Evolutionary conservation across 2,797 vertebrate genomes (phyloP), one percentile per base, ranked within the genome.

Genomic region (Podarcis siculus): DNA sequence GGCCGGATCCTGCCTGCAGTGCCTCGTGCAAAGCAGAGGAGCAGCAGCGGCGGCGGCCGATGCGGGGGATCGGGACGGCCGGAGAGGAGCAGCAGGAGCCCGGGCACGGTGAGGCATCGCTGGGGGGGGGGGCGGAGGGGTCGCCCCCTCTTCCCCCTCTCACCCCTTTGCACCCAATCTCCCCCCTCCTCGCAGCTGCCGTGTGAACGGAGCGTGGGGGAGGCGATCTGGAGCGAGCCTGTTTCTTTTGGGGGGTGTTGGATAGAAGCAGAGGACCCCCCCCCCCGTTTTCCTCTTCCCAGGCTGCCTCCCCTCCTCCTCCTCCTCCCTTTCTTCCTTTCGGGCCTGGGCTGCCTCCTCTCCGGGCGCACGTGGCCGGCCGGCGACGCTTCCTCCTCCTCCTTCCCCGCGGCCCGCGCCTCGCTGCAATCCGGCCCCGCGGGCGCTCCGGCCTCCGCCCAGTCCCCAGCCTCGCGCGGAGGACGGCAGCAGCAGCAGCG

Each of bases 391-490:
- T 3, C n/a, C 35, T 7, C 2, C 3, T n/a, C n/a, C n/a, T n/a
- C 39, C 17, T 27, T 8, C 3, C 4, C 5, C n/a, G 45, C 49
- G 15, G 8, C 19, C 27, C 27, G 1, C 42, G 30, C 15, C 25
- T 25, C 9, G 39, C 77, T 55, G 21, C 10, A 25, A 1, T 39
- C 75, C 61, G 2, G 6, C 64, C 12, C 42, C 37, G 27, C 7
- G 3, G 49, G 8, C 35, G 30, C 35, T 12, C 25, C 61, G 5
- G n/a, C 21, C 45, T 15, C 5, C 27, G 30, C 23, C 10, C 58
- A 72, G n/a, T 87, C 6, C 84, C 87, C 92, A 90, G 72, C 89
- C 92, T 73, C 91, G 92, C 23, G 0, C 69, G n/a, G 0, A 80
- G 69, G 23, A 9, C 42, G 0, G 83, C 87, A 19, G 82, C 5